Percentiles rank a stretch among this genome's conserved stretches.
phyloP scores from a whole-genome alignment of 2,797 vertebrate species.

The Pempheris klunzingeri region DNA sequence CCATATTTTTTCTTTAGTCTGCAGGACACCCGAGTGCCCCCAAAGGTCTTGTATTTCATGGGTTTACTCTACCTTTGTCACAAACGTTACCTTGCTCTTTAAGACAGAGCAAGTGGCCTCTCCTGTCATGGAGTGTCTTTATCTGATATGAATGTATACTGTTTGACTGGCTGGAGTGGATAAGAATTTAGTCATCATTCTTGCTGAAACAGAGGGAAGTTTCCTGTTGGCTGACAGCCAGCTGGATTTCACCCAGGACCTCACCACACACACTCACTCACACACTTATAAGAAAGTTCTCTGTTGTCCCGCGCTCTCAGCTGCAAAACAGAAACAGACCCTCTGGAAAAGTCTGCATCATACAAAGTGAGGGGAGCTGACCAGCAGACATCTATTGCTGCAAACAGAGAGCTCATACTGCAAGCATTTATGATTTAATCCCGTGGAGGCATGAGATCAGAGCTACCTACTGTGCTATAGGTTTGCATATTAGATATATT shows the following conservation, averaged over 20 bases:
- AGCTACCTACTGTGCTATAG: slow-evolving; percentile 45
- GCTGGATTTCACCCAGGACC: slow-evolving; percentile 55
- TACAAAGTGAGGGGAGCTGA: slow-evolving; percentile 58
- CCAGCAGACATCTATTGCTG: slow-evolving; percentile 54
- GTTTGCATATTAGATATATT: slow-evolving; percentile 40
- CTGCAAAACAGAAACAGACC: slow-evolving; percentile 77
- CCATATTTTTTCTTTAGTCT: slow-evolving; percentile 1
- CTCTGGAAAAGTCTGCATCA: slow-evolving; percentile 75
- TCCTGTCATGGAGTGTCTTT: slow-evolving; percentile 27
- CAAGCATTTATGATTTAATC: slow-evolving; percentile 54
- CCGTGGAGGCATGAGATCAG: slow-evolving; percentile 50
- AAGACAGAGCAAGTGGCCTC: slow-evolving; percentile 13
- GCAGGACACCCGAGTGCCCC: background rate
- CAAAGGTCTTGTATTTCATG: slow-evolving; percentile 3
- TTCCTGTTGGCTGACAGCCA: slow-evolving; percentile 66
- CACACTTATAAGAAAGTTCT: slow-evolving; percentile 64
- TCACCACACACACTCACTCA: slow-evolving; percentile 47
- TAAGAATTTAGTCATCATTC: slow-evolving; percentile 70
- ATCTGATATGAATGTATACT: slow-evolving; percentile 25
- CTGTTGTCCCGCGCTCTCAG: slow-evolving; percentile 55
- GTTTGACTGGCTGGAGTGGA: slow-evolving; percentile 27
- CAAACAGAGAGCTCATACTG: slow-evolving; percentile 58
- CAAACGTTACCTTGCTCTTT: slow-evolving; percentile 10
- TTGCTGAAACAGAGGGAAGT: slow-evolving; percentile 58
- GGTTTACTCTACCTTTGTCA: background rate